Base-by-base conservation (phyloP, 2,888 invertebrate species). In the Agrochola litura region DNA sequence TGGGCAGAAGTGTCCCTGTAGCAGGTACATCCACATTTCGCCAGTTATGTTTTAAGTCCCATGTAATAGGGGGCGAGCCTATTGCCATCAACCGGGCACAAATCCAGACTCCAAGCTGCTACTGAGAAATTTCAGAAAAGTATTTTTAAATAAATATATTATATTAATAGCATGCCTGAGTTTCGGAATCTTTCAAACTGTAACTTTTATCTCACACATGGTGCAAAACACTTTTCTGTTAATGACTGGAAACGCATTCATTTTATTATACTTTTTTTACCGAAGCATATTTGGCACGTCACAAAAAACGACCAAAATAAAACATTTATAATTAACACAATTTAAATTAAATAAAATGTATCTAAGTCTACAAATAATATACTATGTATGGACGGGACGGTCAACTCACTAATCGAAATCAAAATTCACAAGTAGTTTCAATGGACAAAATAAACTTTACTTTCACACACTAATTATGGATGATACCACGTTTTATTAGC, bases 341-440 rank as follows among this genome's bases (percentile, higher is more conserved):
- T 76, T 71, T 63, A 87, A 88, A 65, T 89, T 25, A 89, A 89
- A 86, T 84, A 69, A 87, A 83, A 68, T 84, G 77, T 84, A 81
- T 84, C 76, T 85, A 87, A 49, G 3, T 73, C 91, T 92, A 93
- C 88, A 93, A 94, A 93, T 89, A 86, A 94, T 92, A 92, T 80
- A 85, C 92, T 94, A 94, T 89, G 72, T 87, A 92, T 96, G 96
- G 96, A 96, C 96, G 96, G 96, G 96, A 94, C 91, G 92, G 91
- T 93, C 90, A 95, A 96, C 92, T 95, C 93, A 95, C 95, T 93
- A 93, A 93, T 90, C 83, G 83, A 94, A 93, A 91, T 86, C 65
- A 90, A 90, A 90, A 85, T 74, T 88, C 85, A 86, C 89, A 91
- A 89, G 86, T 86, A 83, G 87, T 91, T 90, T 88, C 81, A 83